Conservation (phyloP, 1,140 invertebrate species). For the Leptonema lineaticorne region DNA sequence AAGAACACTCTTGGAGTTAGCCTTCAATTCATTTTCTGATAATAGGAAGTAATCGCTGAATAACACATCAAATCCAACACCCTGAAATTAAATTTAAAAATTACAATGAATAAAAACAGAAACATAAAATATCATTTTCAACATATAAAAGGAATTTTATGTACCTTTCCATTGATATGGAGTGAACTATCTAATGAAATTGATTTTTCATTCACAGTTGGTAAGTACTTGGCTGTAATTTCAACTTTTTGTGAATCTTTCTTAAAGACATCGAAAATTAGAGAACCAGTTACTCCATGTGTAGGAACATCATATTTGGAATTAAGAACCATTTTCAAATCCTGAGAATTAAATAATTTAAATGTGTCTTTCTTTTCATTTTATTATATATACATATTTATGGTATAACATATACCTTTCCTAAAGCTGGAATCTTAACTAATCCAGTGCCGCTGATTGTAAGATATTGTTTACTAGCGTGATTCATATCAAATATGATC, state of each 20-base stretch:
- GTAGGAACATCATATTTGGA: constrained; percentile 50
- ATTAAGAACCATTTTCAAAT: constrained; percentile 56
- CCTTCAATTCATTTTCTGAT: constrained; percentile 41
- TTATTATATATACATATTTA: not conserved
- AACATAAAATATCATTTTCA: not conserved
- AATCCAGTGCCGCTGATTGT: constrained; percentile 59
- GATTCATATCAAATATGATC: constrained; percentile 53
- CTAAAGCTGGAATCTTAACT: constrained; percentile 65
- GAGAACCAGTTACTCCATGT: constrained; percentile 49
- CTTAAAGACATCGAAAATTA: constrained; percentile 64
- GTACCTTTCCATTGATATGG: constrained; percentile 31
- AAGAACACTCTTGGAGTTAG: too few relatives aligned
- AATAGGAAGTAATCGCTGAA: constrained; percentile 42
- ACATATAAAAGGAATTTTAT: not conserved
- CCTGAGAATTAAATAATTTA: constrained; percentile 44
- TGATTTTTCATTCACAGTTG: constrained; percentile 44
- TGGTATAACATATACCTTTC: constrained; percentile 54
- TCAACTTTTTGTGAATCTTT: constrained; percentile 64
- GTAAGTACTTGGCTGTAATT: constrained; percentile 45
- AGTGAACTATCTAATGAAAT: not conserved
- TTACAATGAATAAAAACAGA: not conserved
- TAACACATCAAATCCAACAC: constrained; percentile 5
- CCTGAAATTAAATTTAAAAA: not conserved
- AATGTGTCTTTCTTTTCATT: not conserved
- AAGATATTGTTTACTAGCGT: constrained; percentile 51